Evolutionary conservation across 2,888 invertebrate species (phyloP), one percentile per base, ranked within the genome.

Genomic region (Lathronympha strigana): DNA sequence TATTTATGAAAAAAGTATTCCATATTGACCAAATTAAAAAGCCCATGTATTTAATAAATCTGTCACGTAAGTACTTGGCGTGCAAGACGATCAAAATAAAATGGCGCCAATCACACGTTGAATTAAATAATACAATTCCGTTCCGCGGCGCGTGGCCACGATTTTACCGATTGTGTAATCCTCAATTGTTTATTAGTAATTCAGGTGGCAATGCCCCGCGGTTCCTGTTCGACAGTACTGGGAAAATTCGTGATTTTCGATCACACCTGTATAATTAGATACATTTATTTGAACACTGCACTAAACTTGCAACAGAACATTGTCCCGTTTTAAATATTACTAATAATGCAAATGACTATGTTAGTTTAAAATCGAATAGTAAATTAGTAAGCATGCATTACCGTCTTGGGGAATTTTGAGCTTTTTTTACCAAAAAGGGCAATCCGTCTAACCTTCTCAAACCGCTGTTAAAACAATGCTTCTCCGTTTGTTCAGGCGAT

Each of bases 401-500:
- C 28, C 17, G 50, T 19, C 31, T 28, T 28, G 25, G 13, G 38
- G 23, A 15, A 15, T 54, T 50, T 36, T 13, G 9, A 28, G 45
- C n/a, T 45, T 57, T 57, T 57, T 57, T 19, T 31, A n/a, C 43
- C 38, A 23, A 43, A 43, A 55, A 43, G 19, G 55, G 31, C 57
- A 45, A 58, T 64, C 45, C 47, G 64, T 64, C 63, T 49, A 19
- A 2, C 2, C n/a, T n/a, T 31, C 31, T 47, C 36, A 13, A 28
- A 58, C 63, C 58, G 58, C 64, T 64, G 64, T 64, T 64, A 64
- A 64, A 64, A 64, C 58, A 64, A 62, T 62, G 17, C 23, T 17
- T 54, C 21, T 36, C 64, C 58, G 45, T 64, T 64, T 64, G 43
- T 60, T 43, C 64, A 64, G 58, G 25, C 58, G 54, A 25, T 40